phyloP scores from a whole-genome alignment of 2,888 invertebrate genomes.

The Eumacrocentrus americanus region DNA sequence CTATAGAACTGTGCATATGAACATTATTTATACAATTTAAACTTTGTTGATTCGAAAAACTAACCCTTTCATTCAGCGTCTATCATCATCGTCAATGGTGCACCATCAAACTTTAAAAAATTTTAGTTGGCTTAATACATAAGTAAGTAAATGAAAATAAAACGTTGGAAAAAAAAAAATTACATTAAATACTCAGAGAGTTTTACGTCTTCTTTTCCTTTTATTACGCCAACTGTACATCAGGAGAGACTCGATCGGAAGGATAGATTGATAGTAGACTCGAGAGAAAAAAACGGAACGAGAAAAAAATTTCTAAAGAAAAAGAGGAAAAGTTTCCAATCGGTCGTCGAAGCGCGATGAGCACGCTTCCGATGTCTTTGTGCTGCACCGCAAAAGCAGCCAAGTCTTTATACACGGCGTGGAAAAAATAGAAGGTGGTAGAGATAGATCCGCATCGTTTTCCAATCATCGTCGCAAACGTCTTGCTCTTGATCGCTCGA shows the following conservation, averaged over 20 bases:
- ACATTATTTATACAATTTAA: neutral
- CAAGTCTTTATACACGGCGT: constrained; percentile 11
- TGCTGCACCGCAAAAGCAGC: neutral
- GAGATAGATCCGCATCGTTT: constrained; percentile 14
- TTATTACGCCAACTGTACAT: neutral
- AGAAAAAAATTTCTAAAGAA: neutral
- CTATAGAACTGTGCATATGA: too few species aligned
- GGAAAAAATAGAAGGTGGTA: constrained; percentile 8
- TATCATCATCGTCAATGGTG: too few species aligned
- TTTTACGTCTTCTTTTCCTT: neutral
- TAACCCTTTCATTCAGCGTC: too few species aligned
- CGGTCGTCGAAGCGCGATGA: constrained; percentile 17
- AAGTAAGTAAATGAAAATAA: neutral
- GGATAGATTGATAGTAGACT: neutral
- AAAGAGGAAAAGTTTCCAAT: constrained; percentile 16
- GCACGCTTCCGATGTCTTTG: constrained; percentile 17
- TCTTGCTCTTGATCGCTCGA: neutral
- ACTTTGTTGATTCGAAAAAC: too few species aligned
- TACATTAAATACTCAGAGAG: neutral
- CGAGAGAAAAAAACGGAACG: neutral
- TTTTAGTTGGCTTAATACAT: too few species aligned
- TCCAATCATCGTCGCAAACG: neutral
- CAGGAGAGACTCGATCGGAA: too few species aligned
- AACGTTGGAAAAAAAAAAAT: neutral
- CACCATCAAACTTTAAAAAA: too few species aligned